These are phyloP conservation scores for Lepetodrilus schrolli DNA, from an alignment of 2,888 invertebrate species.

Conservation along the genomic window DNA sequence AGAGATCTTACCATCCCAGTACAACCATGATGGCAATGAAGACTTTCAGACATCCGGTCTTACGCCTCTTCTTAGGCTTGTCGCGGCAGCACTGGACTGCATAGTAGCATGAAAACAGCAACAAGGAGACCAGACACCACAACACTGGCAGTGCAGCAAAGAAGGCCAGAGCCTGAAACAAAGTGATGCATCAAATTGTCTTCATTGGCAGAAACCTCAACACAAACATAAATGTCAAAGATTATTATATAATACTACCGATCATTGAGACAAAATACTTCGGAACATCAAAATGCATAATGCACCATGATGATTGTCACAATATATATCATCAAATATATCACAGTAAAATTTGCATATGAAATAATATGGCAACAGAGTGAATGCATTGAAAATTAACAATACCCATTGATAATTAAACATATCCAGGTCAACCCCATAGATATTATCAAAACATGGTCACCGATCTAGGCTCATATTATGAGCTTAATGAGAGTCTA, in stretches of 20 bases:
- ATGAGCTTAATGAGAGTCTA: too few species aligned
- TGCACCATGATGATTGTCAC: neutral
- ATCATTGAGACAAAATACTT: neutral
- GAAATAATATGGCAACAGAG: neutral
- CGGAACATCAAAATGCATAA: neutral
- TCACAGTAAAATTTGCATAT: too few species aligned
- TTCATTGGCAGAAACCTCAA: too few species aligned
- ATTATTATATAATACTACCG: neutral
- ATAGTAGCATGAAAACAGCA: constrained; percentile 91
- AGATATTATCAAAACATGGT: too few species aligned
- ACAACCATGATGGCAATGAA: constrained; percentile 80
- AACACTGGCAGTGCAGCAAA: constrained; percentile 95
- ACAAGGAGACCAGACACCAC: constrained; percentile 90
- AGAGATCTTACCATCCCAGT: constrained; percentile 82
- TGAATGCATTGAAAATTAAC: too few species aligned
- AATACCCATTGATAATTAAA: too few species aligned
- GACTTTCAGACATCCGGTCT: constrained; percentile 86
- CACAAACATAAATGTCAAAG: neutral
- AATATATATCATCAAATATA: neutral
- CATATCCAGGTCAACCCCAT: too few species aligned
- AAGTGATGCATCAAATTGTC: too few species aligned
- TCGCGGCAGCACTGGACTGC: constrained; percentile 89
- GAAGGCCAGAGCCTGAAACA: constrained; percentile 89
- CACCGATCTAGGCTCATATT: too few species aligned
- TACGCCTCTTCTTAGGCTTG: constrained; percentile 90